Evolutionary conservation across 1,140 invertebrate species (phyloP), one percentile per base, ranked within the genome.

Genomic region (Diuraphis noxia): DNA sequence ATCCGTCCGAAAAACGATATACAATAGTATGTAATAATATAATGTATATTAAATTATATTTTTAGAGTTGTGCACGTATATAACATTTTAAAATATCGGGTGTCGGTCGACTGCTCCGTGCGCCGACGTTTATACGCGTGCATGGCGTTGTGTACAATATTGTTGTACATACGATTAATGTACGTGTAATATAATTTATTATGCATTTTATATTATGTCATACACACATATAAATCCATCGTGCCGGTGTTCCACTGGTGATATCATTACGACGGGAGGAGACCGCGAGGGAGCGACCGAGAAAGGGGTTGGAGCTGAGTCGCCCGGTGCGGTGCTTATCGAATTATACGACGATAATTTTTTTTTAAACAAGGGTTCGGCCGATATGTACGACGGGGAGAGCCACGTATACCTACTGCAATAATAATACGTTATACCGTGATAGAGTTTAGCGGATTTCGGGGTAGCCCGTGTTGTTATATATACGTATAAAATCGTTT

Each of bases 301-400:
- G 30, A 46, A 43, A 30, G 41, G 41, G 41, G 38, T 41, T 82
- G 10, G 9, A 25, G 8, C 40, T 17, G 40, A 2, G 36, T 79
- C 19, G 34, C 19, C 34, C 17, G 23, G 38, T 40, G 9, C 38
- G 79, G 79, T 84, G 41, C 41, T 84, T 84, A 84, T 84, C 41
- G 82, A 84, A 84, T 84, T 84, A 84, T 84, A 43, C 23, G 30
- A 43, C 30, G 82, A 84, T 43, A 34, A n/a, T n/a, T 72, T 72
- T 72, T 49, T 56, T 72, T 72, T 72, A 40, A 82, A 82, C 38
- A 41, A 25, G 36, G 81, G 81, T 43, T 43, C 2, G 21, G 25
- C 21, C 23, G 25, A n/a, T n/a, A n/a, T n/a, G n/a, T n/a, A n/a
- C 0, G 30, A 9, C 34, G 7, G 23, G 25, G 38, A 82, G 9